Conservation (phyloP, 2,113 vertebrate species). For the Hylia prasina region DNA sequence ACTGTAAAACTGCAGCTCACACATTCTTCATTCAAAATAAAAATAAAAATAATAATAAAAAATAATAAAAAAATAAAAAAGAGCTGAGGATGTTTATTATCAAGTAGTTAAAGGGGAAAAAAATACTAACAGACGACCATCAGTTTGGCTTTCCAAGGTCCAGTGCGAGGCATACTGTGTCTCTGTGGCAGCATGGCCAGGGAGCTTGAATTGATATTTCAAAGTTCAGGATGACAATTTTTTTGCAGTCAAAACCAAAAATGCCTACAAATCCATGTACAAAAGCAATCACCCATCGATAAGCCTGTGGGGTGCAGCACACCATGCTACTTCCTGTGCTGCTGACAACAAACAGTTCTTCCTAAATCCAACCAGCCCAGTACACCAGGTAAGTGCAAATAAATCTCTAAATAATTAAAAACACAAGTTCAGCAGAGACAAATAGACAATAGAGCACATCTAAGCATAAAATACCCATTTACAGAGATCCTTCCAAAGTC, state of each 20-base stretch:
- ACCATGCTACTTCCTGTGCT: neutral
- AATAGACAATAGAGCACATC: neutral
- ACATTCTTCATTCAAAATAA: neutral
- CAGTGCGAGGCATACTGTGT: neutral
- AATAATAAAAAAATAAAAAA: neutral
- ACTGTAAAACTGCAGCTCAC: neutral
- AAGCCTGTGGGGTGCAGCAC: neutral
- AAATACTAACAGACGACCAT: neutral
- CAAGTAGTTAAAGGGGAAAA: neutral
- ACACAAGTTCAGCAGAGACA: neutral
- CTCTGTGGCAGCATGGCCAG: neutral
- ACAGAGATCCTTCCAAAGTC: neutral
- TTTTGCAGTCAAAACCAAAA: neutral
- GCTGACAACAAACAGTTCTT: neutral
- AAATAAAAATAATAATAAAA: neutral
- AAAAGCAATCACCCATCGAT: neutral
- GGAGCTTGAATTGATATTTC: neutral
- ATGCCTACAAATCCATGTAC: rapidly evolving
- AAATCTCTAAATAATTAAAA: neutral
- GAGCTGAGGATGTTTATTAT: neutral
- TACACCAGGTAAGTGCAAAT: neutral
- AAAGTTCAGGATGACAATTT: neutral
- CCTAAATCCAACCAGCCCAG: neutral
- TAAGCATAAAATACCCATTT: neutral
- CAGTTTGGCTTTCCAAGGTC: neutral